Evolutionary conservation across 2,888 invertebrate species (phyloP).

Genomic region (Acanthopleura granulata): DNA sequence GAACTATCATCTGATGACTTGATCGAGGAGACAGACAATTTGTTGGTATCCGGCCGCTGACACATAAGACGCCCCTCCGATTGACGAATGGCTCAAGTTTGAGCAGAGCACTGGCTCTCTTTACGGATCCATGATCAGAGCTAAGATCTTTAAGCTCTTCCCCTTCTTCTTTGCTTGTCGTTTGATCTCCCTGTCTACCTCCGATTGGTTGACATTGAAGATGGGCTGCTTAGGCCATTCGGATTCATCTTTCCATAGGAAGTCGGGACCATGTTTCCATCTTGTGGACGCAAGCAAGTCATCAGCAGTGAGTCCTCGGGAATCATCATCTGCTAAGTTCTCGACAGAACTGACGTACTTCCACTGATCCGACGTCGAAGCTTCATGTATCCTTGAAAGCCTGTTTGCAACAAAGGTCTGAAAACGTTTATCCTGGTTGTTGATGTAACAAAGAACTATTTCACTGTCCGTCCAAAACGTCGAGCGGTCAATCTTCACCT

Average conservation of each 20-base stretch:
- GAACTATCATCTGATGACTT: neutral
- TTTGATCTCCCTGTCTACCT: neutral
- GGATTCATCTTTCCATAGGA: constrained; percentile 17
- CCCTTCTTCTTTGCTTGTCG: neutral
- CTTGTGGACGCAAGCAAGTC: constrained; percentile 16
- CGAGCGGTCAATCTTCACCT: constrained; percentile 11
- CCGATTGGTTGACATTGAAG: neutral
- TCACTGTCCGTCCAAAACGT: constrained; percentile 30
- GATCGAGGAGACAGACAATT: no score
- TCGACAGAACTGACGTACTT: no score
- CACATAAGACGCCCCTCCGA: neutral
- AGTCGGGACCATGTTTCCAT: constrained; percentile 33
- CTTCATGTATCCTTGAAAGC: constrained; percentile 21
- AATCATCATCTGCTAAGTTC: constrained; percentile 26
- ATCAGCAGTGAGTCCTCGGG: constrained; percentile 26
- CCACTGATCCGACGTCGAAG: neutral
- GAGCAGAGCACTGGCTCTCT: neutral
- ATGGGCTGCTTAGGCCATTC: neutral
- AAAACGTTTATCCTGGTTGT: constrained; percentile 14
- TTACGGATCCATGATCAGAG: neutral
- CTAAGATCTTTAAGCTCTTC: neutral
- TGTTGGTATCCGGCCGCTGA: neutral
- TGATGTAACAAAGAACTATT: constrained; percentile 19
- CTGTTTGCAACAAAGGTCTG: constrained; percentile 29
- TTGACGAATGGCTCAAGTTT: neutral